These are phyloP conservation scores for Arge pagana DNA, from an alignment of 2,888 invertebrate genomes.

Conservation along the genomic window DNA sequence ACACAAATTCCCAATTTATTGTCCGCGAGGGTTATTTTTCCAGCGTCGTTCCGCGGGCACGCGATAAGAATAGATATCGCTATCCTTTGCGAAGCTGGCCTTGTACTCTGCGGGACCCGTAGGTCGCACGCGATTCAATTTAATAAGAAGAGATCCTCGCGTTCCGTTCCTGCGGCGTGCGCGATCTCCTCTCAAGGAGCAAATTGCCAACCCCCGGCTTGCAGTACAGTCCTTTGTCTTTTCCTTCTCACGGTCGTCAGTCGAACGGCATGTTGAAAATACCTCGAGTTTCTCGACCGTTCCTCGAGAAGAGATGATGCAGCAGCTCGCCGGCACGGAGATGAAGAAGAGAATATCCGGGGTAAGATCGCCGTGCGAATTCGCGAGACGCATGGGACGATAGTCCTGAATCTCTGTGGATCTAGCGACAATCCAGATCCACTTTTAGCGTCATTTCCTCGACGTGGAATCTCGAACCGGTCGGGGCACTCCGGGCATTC, in stretches of 20 bases:
- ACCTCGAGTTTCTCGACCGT: neutral
- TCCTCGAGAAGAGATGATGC: neutral
- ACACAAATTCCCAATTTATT: too few species aligned
- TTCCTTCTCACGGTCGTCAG: neutral
- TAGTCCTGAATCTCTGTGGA: too few species aligned
- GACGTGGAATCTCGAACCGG: slow-evolving; percentile 6
- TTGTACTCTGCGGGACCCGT: neutral
- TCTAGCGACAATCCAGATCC: too few species aligned
- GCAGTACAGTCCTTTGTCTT: neutral
- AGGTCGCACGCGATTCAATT: slow-evolving; percentile 13
- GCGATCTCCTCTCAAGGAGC: neutral
- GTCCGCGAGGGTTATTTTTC: neutral
- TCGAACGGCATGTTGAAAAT: neutral
- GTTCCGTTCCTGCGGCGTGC: too few species aligned
- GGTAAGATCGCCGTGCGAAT: too few species aligned
- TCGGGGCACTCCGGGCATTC: slow-evolving; percentile 12
- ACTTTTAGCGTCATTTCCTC: slow-evolving; percentile 9
- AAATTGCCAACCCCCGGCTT: neutral
- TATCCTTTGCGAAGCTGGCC: neutral
- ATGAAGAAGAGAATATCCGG: too few species aligned
- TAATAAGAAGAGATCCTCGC: neutral
- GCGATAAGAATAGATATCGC: slow-evolving; percentile 1
- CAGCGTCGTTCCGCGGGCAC: neutral
- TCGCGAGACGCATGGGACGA: too few species aligned
- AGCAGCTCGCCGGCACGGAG: too few species aligned